phyloP scores from a whole-genome alignment of 1,140 invertebrate species.

The Agrilus planipennis region DNA sequence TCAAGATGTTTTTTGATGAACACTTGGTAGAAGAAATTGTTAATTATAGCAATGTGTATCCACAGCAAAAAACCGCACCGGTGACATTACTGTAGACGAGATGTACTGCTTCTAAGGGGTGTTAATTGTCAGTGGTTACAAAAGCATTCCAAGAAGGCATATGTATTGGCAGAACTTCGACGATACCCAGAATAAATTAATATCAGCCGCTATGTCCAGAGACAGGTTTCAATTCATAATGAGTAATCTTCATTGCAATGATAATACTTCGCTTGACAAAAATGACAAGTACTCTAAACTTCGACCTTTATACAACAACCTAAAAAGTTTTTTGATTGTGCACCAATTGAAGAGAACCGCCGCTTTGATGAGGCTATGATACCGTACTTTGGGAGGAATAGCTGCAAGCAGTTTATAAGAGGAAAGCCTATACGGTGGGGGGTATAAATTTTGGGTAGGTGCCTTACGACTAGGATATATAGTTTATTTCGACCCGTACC shows the following conservation, averaged over 20 bases:
- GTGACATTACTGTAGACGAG: constrained; percentile 10
- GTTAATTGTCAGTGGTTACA: constrained; percentile 19
- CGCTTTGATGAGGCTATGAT: constrained; percentile 22
- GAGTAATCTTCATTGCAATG: constrained; percentile 10
- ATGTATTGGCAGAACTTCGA: constrained; percentile 21
- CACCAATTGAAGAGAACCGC: constrained; percentile 11
- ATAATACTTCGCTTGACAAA: constrained; percentile 21
- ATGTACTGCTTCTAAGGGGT: constrained; percentile 17
- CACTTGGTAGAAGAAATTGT: not conserved
- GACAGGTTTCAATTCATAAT: constrained; percentile 12
- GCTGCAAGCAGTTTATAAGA: constrained; percentile 23
- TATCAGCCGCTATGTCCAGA: constrained; percentile 10
- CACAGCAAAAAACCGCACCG: constrained; percentile 5
- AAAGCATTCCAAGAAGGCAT: constrained; percentile 4
- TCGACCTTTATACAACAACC: constrained; percentile 13
- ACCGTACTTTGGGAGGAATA: constrained; percentile 22
- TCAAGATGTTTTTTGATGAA: constrained; percentile 7
- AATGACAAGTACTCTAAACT: constrained; percentile 29
- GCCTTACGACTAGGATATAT: constrained; percentile 15
- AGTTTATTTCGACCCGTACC: constrained; percentile 19
- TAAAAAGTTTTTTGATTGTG: constrained; percentile 10
- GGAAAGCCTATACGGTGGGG: constrained; percentile 23
- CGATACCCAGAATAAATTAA: constrained; percentile 19
- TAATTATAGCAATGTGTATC: constrained; percentile 1
- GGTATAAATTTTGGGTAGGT: constrained; percentile 22